These are phyloP conservation scores for Drosophila busckii DNA, from an alignment of 1,140 invertebrate genomes.

Conservation along the genomic window DNA sequence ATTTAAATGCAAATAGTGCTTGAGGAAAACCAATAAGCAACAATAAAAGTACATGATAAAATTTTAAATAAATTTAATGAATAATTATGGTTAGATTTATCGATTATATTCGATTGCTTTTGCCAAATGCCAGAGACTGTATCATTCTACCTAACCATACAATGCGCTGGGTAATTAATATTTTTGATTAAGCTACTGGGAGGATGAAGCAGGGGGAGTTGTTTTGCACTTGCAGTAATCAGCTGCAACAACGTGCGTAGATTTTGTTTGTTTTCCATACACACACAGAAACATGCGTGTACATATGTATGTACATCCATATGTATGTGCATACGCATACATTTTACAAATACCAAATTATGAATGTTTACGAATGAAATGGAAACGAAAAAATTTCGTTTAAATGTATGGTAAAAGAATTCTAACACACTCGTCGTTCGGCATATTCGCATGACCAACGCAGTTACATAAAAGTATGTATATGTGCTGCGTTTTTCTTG, in stretches of 20 bases:
- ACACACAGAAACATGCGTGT: constrained; percentile 17
- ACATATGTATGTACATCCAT: constrained; percentile 32
- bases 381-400: constrained; percentile 69
- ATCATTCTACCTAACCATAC: constrained; percentile 25
- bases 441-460: constrained; percentile 67
- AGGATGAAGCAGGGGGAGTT: constrained; percentile 1
- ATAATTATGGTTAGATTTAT: constrained; percentile 44
- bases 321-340: constrained; percentile 52
- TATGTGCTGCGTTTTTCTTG: constrained; percentile 44
- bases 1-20: constrained; percentile 10
- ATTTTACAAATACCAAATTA: constrained; percentile 74
- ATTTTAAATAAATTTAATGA: constrained; percentile 46
- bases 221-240: constrained; percentile 24
- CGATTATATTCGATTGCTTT: constrained; percentile 58
- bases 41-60: constrained; percentile 50
- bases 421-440: constrained; percentile 71
- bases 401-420: constrained; percentile 72
- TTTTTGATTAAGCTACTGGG: constrained; percentile 17
- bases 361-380: constrained; percentile 77
- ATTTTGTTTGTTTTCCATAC: constrained; percentile 39
- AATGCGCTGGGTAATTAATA: constrained; percentile 28
- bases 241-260: constrained; percentile 42
- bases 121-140: constrained; percentile 43
- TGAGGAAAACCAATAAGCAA: constrained; percentile 32
- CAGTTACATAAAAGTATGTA: constrained; percentile 62